Evolutionary conservation across 2,113 vertebrate genomes (phyloP).

Genomic region (Fulmarus glacialis): DNA sequence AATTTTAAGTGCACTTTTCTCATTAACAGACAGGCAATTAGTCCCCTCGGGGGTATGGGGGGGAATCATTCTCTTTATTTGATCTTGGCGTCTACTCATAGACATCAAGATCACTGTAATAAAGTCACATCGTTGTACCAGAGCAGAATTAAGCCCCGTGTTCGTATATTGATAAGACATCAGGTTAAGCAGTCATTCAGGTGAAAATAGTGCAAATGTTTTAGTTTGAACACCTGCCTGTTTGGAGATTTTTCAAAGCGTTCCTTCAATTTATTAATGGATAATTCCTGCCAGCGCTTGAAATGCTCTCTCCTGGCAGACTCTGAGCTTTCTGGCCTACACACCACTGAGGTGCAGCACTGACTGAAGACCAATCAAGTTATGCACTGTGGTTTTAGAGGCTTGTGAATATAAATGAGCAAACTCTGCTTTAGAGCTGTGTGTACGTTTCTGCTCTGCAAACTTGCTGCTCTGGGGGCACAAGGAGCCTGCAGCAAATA

Average conservation of each 20-base stretch:
- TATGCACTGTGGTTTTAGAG: not conserved
- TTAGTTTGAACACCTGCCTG: conserved; percentile 39
- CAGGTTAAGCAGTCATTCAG: not conserved
- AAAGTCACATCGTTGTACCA: accelerated
- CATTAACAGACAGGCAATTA: not conserved
- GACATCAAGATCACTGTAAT: accelerated
- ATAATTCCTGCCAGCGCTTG: conserved; percentile 24
- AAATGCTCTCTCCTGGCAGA: conserved; percentile 13
- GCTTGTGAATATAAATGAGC: not conserved
- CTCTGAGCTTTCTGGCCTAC: not conserved
- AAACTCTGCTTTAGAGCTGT: not conserved
- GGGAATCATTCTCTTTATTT: not conserved
- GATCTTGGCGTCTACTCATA: not conserved
- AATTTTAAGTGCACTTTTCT: not conserved
- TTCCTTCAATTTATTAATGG: conserved; percentile 19
- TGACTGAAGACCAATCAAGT: not conserved
- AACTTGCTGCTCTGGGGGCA: not conserved
- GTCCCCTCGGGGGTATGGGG: not conserved
- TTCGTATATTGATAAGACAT: not conserved
- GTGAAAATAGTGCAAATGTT: not conserved
- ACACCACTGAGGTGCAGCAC: not conserved
- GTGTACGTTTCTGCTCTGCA: not conserved
- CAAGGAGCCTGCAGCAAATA: not conserved
- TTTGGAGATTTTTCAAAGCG: conserved; percentile 21
- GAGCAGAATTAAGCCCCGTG: not conserved